These are phyloP conservation scores for Lophius piscatorius DNA, from an alignment of 2,113 vertebrate species.

Conservation along the genomic window DNA sequence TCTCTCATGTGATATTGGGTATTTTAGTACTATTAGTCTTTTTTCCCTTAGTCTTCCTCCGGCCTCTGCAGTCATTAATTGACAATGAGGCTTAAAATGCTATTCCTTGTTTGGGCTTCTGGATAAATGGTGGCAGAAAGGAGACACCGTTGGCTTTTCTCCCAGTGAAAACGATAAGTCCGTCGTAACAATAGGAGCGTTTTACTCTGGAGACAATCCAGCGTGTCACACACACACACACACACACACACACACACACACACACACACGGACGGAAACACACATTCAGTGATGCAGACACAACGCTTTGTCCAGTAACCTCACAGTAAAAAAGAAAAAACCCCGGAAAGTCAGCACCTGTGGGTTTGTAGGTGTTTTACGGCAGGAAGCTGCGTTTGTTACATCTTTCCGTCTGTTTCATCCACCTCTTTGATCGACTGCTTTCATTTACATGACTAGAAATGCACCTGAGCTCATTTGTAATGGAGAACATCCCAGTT, in stretches of 20 bases:
- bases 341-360: constrained; percentile 49
- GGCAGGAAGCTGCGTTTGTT: constrained; percentile 23
- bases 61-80: constrained; percentile 47
- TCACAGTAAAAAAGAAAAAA: too few species aligned
- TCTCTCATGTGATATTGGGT: neutral
- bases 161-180: constrained; percentile 63
- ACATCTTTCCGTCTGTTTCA: constrained; percentile 62
- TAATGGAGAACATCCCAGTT: constrained; percentile 43
- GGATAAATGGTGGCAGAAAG: constrained; percentile 58
- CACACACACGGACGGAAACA: constrained; percentile 13
- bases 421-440: constrained; percentile 66
- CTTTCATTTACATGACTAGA: constrained; percentile 68
- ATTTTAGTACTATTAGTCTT: constrained; percentile 7
- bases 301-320: too few species aligned
- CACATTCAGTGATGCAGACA: neutral
- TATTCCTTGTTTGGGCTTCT: constrained; percentile 55
- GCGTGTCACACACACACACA: neutral
- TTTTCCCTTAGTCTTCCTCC: constrained; percentile 6
- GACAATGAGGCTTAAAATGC: constrained; percentile 66
- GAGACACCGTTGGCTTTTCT: constrained; percentile 60
- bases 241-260: constrained; percentile 10
- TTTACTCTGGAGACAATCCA: constrained; percentile 34
- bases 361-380: neutral
- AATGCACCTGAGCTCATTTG: constrained; percentile 64
- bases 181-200: constrained; percentile 39